Percentiles rank a stretch among this genome's conserved stretches.
phyloP scores from a whole-genome alignment of 2,113 vertebrate genomes.

The Caranx melampygus region DNA sequence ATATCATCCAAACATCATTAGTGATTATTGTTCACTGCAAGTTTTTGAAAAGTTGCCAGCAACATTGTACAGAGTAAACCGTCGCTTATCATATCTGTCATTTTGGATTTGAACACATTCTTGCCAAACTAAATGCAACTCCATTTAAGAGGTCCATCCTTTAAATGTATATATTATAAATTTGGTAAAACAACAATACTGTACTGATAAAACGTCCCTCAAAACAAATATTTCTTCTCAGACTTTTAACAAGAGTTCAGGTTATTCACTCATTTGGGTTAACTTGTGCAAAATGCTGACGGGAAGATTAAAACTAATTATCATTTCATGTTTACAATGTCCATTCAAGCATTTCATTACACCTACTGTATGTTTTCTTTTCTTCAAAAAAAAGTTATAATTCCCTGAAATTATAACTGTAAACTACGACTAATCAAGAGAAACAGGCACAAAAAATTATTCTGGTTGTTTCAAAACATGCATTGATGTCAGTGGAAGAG shows the following conservation, averaged over 20 bases:
- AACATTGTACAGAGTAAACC: conserved; percentile 28
- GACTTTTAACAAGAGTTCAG: conserved; percentile 10
- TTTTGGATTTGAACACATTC: conserved; percentile 21
- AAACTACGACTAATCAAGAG: conserved; percentile 57
- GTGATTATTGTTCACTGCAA: conserved; percentile 19
- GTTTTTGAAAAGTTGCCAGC: conserved; percentile 58
- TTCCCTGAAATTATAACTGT: conserved; percentile 36
- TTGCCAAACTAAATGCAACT: conserved; percentile 10
- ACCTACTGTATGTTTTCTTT: conserved; percentile 6
- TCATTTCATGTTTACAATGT: conserved; percentile 38
- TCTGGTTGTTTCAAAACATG: conserved; percentile 68
- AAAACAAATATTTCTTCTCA: conserved; percentile 40
- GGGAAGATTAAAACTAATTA: conserved; percentile 42
- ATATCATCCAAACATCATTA: conserved; percentile 22
- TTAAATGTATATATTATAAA: conserved; percentile 33
- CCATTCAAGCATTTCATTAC: conserved; percentile 58
- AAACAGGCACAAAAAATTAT: conserved; percentile 70
- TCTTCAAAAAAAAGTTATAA: conserved; percentile 39
- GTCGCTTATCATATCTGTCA: conserved; percentile 2
- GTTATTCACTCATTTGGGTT: conserved; percentile 2
- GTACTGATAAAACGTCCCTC: conserved; percentile 28
- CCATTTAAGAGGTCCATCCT: conserved; percentile 10
- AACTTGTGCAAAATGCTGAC: conserved; percentile 64
- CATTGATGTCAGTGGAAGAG: conserved; percentile 56
- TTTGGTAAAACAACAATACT: conserved; percentile 20